Conservation (phyloP, 35 echinoderm and acorn worm genomes). For the Apostichopus parvimensis region DNA sequence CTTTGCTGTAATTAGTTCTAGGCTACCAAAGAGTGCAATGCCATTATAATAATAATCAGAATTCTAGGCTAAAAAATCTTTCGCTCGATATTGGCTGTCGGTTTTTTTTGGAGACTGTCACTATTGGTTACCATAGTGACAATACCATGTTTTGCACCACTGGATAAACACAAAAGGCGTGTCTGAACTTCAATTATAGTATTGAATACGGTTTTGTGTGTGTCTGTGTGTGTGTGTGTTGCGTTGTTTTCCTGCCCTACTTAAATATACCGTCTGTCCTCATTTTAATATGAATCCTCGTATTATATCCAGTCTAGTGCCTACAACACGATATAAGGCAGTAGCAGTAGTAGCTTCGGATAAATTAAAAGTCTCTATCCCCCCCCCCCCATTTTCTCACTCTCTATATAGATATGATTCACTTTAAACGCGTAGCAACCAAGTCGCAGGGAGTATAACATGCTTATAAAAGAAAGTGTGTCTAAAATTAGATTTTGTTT, state of each 20-base stretch:
- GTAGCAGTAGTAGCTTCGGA: background rate
- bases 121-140: slow-evolving; percentile 20
- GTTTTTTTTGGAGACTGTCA: slow-evolving; percentile 1
- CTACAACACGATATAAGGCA: slow-evolving; percentile 11
- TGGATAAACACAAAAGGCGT: slow-evolving; percentile 47
- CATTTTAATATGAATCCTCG: slow-evolving; percentile 11
- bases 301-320: slow-evolving; percentile 37
- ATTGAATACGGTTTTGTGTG: slow-evolving; percentile 26
- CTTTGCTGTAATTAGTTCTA: slow-evolving; percentile 35
- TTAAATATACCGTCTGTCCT: slow-evolving; percentile 20
- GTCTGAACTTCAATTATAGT: slow-evolving; percentile 28
- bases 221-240: slow-evolving; percentile 14
- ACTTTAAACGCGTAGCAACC: background rate
- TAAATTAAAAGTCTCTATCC: background rate
- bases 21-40: slow-evolving; percentile 8
- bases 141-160: slow-evolving; percentile 38
- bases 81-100: slow-evolving; percentile 34
- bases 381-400: background rate
- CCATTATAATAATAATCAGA: slow-evolving; percentile 30
- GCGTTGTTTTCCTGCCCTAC: slow-evolving; percentile 47
- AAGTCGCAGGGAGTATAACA: background rate
- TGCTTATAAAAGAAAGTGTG: no score
- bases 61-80: slow-evolving; percentile 17
- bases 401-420: background rate
- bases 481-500: no score